phyloP scores from a whole-genome alignment of 2,113 vertebrate genomes.

The Amazona vittata region DNA sequence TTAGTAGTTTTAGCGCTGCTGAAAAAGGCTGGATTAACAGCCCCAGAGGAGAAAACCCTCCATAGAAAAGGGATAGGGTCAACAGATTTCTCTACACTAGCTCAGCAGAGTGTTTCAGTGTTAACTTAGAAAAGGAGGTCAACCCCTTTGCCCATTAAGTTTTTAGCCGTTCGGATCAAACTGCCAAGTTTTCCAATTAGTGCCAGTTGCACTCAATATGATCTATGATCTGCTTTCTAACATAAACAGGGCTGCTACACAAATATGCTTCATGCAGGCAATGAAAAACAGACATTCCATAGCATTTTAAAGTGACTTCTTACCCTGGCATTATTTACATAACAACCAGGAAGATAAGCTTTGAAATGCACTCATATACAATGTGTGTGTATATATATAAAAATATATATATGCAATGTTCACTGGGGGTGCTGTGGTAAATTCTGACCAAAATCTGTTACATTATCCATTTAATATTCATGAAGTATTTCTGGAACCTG shows the following conservation, averaged over 20 bases:
- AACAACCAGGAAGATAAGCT: neutral
- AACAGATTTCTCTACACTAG: neutral
- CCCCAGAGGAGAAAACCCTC: neutral
- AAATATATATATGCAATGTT: neutral
- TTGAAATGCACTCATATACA: neutral
- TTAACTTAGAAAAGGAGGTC: neutral
- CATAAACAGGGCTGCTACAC: neutral
- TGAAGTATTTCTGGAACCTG: neutral
- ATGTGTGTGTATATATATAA: neutral
- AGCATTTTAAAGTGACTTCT: neutral
- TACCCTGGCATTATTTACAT: neutral
- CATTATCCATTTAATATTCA: neutral
- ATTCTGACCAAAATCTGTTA: neutral
- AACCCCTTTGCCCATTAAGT: neutral
- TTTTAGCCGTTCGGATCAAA: conserved; percentile 25
- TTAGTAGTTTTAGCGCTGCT: neutral
- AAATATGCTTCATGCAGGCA: neutral
- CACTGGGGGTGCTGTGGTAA: neutral
- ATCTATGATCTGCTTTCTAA: conserved; percentile 11
- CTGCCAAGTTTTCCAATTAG: conserved; percentile 14
- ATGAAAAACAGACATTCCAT: neutral
- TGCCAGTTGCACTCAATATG: neutral
- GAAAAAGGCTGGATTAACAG: neutral
- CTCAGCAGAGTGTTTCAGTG: neutral
- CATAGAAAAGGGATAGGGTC: neutral